Conservation (phyloP, 2,113 vertebrate genomes). For the Vulpes ferrilata region DNA sequence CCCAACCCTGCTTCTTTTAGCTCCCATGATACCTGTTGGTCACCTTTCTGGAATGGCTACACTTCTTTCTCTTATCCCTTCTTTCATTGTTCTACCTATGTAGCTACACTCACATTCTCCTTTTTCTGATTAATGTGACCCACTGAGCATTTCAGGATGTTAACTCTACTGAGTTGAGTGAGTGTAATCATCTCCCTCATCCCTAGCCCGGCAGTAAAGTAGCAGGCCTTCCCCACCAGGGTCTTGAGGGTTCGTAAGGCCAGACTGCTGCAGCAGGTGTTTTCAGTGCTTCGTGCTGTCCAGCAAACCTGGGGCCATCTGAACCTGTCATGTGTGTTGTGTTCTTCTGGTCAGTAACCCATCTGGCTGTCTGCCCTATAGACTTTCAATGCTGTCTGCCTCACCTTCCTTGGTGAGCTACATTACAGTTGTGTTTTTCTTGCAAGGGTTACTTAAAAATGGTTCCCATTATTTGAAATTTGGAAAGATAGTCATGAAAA, state of each 20-base stretch:
- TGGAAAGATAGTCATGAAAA: neutral
- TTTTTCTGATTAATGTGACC: neutral
- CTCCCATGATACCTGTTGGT: neutral
- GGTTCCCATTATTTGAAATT: slow-evolving; percentile 1
- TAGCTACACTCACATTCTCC: neutral
- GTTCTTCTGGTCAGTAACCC: neutral
- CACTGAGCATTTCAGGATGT: neutral
- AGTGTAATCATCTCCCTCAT: neutral
- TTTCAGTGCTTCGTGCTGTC: neutral
- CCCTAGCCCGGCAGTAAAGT: neutral
- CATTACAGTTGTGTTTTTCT: neutral
- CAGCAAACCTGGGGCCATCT: neutral
- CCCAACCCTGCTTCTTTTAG: too few relatives aligned
- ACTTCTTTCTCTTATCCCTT: neutral
- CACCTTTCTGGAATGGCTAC: neutral
- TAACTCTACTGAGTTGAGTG: neutral
- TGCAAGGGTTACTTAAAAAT: slow-evolving; percentile 5
- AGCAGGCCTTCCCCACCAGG: neutral
- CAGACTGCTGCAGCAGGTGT: neutral
- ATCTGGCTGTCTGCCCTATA: neutral
- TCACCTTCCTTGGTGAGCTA: neutral
- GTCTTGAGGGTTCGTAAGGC: neutral
- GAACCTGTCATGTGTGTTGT: neutral
- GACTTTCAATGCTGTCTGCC: neutral
- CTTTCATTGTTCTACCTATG: neutral